Evolutionary conservation across 2,797 vertebrate species (phyloP).

Genomic region (Pseudochaenichthys georgianus): DNA sequence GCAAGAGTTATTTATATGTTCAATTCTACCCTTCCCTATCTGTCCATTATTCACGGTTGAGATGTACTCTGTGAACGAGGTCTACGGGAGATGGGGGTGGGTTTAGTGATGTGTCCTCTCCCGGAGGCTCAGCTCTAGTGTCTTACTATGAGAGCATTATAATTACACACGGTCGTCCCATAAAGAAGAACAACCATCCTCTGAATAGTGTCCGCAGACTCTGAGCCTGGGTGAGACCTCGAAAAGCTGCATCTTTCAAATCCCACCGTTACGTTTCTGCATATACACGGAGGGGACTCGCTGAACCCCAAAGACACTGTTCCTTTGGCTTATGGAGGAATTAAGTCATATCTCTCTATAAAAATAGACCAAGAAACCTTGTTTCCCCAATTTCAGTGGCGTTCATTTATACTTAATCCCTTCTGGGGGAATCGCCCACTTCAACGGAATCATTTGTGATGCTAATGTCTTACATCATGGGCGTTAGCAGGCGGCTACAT

Average conservation of each 20-base stretch:
- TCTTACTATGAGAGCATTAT: background rate
- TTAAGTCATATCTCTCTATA: background rate
- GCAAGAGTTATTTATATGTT: too few species aligned
- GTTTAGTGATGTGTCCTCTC: too few species aligned
- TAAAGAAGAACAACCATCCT: background rate
- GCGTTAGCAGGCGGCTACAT: too few species aligned
- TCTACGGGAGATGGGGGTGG: too few species aligned
- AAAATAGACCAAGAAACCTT: background rate
- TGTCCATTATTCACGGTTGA: too few species aligned
- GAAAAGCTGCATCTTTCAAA: background rate
- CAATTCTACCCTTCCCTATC: too few species aligned
- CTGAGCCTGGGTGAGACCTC: background rate
- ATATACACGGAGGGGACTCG: slow-evolving; percentile 18
- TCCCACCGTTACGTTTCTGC: background rate
- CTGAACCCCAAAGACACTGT: background rate
- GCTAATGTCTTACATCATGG: too few species aligned
- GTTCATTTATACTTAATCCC: background rate
- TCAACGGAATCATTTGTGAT: too few species aligned
- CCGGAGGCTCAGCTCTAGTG: background rate
- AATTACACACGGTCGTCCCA: background rate
- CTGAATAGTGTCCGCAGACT: background rate
- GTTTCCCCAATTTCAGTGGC: background rate
- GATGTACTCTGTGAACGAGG: too few species aligned
- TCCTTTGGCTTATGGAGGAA: background rate
- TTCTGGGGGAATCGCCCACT: background rate